Evolutionary conservation across 2,888 invertebrate species (phyloP).

Genomic region (Adineta ricciae): DNA sequence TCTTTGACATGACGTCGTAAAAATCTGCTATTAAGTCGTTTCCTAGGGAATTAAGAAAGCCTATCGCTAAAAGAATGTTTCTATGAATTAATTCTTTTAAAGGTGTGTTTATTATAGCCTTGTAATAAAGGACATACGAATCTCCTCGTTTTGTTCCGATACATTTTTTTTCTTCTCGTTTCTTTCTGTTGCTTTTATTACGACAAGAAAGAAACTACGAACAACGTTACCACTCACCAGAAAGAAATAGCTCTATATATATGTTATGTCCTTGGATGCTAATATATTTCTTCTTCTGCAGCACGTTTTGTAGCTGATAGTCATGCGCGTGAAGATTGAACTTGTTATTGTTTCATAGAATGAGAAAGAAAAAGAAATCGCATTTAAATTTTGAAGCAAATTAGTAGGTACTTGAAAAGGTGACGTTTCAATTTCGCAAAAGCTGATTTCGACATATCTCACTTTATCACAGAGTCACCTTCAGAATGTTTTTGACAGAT

Average conservation of each 20-base stretch:
- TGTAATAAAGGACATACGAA: no score
- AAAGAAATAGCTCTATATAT: background rate
- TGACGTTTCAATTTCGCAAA: background rate
- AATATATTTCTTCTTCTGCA: background rate
- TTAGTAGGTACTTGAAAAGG: background rate
- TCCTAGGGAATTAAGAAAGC: background rate
- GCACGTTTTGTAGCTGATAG: no score
- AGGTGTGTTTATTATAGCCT: no score
- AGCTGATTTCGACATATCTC: no score
- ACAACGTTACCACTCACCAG: background rate
- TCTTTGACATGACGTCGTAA: background rate
- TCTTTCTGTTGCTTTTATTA: background rate
- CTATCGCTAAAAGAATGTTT: background rate
- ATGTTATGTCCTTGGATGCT: no score
- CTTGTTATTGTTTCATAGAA: no score
- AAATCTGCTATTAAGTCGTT: background rate
- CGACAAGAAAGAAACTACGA: background rate
- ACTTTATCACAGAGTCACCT: background rate
- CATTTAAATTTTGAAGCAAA: no score
- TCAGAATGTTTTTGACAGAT: background rate
- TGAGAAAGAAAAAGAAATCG: no score
- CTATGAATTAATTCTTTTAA: no score
- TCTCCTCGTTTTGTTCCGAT: no score
- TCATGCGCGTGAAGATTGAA: no score
- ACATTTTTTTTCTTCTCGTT: background rate